Evolutionary conservation across 2,113 vertebrate species (phyloP).

Genomic region (Octodon degus): DNA sequence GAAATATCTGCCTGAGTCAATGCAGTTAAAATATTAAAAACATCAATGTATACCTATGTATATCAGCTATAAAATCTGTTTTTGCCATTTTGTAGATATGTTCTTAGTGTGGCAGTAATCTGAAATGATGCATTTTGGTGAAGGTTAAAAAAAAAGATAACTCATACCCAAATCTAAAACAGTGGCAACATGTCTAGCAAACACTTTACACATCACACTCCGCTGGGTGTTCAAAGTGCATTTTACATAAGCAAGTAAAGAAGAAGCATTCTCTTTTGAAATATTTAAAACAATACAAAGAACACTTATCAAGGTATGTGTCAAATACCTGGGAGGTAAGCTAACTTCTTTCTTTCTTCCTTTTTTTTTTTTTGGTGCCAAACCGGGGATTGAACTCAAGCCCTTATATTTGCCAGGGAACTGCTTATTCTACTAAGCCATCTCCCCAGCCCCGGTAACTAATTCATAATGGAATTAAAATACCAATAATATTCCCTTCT

Average conservation of each 20-base stretch:
- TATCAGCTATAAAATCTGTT: slow-evolving; percentile 33
- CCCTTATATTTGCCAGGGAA: no score
- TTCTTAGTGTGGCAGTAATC: slow-evolving; percentile 24
- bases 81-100: slow-evolving; percentile 40
- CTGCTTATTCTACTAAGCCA: no score
- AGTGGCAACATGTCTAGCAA: background rate
- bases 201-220: background rate
- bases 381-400: no score
- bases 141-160: slow-evolving; percentile 13
- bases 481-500: background rate
- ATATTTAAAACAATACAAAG: background rate
- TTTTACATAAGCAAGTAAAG: background rate
- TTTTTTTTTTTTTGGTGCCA: no score
- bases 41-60: slow-evolving; percentile 53
- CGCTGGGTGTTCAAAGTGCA: background rate
- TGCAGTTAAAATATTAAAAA: slow-evolving; percentile 62
- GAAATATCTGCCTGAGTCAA: slow-evolving; percentile 38
- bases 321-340: background rate
- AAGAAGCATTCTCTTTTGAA: background rate
- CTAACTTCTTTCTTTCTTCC: no score
- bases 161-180: slow-evolving; percentile 47
- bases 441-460: background rate
- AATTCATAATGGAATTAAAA: slow-evolving; percentile 17
- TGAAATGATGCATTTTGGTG: background rate
- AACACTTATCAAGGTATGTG: background rate